Evolutionary conservation across 1,140 invertebrate genomes (phyloP).

Genomic region (Leptinotarsa undecemlineata): DNA sequence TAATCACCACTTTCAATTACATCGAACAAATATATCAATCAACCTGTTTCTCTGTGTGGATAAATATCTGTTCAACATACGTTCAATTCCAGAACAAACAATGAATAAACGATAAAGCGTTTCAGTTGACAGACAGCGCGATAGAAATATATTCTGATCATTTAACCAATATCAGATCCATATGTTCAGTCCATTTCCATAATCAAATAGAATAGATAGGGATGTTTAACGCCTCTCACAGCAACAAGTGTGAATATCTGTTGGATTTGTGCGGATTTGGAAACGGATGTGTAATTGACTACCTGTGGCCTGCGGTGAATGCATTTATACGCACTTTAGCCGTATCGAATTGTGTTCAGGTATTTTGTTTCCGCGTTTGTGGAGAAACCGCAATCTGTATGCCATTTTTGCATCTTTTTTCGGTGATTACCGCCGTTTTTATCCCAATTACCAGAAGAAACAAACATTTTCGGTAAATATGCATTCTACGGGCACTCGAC

Average conservation of each 20-base stretch:
- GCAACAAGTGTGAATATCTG: constrained; percentile 43
- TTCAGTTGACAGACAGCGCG: constrained; percentile 29
- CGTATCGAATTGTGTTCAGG: background rate
- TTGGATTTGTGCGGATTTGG: constrained; percentile 40
- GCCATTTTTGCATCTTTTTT: background rate
- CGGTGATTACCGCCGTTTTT: too few relatives aligned
- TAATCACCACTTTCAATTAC: constrained; percentile 8
- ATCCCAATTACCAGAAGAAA: too few relatives aligned
- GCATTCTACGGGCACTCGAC: too few relatives aligned
- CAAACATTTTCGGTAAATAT: too few relatives aligned
- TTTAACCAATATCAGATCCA: constrained; percentile 38
- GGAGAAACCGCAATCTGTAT: background rate
- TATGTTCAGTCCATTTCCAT: constrained; percentile 42
- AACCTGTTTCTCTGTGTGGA: constrained; percentile 18
- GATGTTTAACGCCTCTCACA: constrained; percentile 17
- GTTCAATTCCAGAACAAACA: constrained; percentile 30
- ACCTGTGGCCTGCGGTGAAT: constrained; percentile 38
- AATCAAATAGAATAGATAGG: constrained; percentile 36
- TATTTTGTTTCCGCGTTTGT: background rate
- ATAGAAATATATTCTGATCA: constrained; percentile 35
- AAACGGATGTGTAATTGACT: constrained; percentile 41
- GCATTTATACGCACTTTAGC: constrained; percentile 20
- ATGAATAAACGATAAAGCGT: constrained; percentile 36
- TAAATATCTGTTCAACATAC: constrained; percentile 22
- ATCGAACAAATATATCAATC: constrained; percentile 26